These are phyloP conservation scores for Drosophila pseudoobscura DNA, from an alignment of 1,140 invertebrate genomes.

Conservation along the genomic window DNA sequence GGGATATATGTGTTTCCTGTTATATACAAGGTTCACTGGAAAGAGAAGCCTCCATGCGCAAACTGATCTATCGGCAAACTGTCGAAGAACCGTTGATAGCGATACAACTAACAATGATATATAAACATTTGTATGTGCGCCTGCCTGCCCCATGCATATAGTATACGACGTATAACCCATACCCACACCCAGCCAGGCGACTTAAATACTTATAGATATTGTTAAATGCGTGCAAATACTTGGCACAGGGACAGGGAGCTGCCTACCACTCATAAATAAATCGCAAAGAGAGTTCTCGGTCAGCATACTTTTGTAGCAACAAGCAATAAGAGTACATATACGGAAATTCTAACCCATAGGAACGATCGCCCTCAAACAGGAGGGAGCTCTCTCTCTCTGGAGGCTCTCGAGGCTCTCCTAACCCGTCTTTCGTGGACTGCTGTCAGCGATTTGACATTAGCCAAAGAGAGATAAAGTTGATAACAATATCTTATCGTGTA, in stretches of 20 bases:
- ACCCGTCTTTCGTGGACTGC: neutral
- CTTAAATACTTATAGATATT: slow-evolving; percentile 23
- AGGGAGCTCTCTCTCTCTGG: neutral
- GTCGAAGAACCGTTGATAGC: slow-evolving; percentile 79
- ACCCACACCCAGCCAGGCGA: slow-evolving; percentile 7
- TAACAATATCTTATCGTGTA: slow-evolving; percentile 74
- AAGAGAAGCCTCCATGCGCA: slow-evolving; percentile 74
- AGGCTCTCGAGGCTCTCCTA: slow-evolving; percentile 1
- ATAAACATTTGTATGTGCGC: slow-evolving; percentile 2
- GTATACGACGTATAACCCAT: slow-evolving; percentile 5
- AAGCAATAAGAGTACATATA: too few species aligned
- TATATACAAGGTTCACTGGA: slow-evolving; percentile 35
- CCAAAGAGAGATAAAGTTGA: slow-evolving; percentile 63
- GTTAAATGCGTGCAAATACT: slow-evolving; percentile 29
- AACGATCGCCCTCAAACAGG: neutral
- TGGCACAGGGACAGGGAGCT: neutral
- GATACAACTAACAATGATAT: slow-evolving; percentile 49
- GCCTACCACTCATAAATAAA: slow-evolving; percentile 17
- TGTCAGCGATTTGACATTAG: slow-evolving; percentile 44
- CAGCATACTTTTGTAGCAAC: slow-evolving; percentile 4
- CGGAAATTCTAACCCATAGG: too few species aligned
- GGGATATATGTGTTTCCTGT: slow-evolving; percentile 1
- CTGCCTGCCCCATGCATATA: slow-evolving; percentile 12
- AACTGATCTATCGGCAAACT: slow-evolving; percentile 80
- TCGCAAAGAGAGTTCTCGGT: neutral